These are phyloP conservation scores for Chaetodon trifascialis DNA, from an alignment of 2,113 vertebrate genomes.

Conservation along the genomic window DNA sequence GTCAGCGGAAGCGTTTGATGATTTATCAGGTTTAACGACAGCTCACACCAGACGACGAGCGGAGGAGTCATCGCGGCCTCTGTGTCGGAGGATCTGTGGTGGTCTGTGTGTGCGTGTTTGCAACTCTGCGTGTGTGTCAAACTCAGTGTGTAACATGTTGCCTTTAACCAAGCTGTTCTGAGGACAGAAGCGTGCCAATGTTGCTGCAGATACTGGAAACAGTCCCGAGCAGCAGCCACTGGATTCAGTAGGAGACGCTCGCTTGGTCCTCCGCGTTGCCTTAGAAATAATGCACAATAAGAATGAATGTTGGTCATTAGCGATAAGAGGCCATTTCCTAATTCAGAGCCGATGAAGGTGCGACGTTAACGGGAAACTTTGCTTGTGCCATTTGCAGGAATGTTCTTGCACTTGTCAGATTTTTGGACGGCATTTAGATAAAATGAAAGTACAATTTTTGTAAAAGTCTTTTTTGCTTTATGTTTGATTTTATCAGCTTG, in stretches of 20 bases:
- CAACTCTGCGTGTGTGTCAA: constrained; percentile 31
- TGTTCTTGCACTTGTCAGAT: constrained; percentile 60
- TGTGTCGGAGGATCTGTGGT: constrained; percentile 51
- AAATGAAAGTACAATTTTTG: constrained; percentile 57
- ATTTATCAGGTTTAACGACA: constrained; percentile 50
- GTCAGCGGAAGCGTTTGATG: constrained; percentile 40
- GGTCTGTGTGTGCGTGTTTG: constrained; percentile 23
- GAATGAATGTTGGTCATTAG: constrained; percentile 71
- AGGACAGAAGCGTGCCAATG: constrained; percentile 49
- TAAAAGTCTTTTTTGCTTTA: constrained; percentile 7
- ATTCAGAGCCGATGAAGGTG: constrained; percentile 42
- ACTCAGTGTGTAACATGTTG: constrained; percentile 77
- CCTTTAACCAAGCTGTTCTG: constrained; percentile 80
- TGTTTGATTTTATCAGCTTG: background rate
- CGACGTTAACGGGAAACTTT: constrained; percentile 22
- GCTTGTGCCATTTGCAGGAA: constrained; percentile 58
- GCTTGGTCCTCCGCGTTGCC: constrained; percentile 82
- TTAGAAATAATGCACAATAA: constrained; percentile 82
- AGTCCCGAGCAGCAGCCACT: constrained; percentile 69
- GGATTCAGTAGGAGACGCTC: constrained; percentile 46
- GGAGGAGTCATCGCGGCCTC: constrained; percentile 32
- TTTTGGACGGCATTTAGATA: constrained; percentile 65
- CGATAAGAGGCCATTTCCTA: constrained; percentile 34
- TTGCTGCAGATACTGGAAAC: constrained; percentile 64
- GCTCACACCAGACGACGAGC: constrained; percentile 36